phyloP scores from a whole-genome alignment of 2,113 vertebrate genomes.

The Tragelaphus scriptus region DNA sequence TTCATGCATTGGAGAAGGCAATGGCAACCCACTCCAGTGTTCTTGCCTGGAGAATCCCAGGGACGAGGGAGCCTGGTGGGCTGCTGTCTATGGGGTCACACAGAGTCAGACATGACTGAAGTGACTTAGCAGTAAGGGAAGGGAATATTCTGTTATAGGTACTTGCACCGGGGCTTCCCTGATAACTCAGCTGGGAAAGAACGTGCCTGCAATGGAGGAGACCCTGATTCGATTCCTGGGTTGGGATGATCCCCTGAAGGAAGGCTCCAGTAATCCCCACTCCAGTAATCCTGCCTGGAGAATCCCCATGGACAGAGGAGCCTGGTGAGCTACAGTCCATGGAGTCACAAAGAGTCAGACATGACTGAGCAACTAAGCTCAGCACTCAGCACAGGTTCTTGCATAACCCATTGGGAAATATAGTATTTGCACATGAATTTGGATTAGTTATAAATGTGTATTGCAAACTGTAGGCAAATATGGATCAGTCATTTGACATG shows the following conservation, averaged over 20 bases:
- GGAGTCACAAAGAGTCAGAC: background rate
- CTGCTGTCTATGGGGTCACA: too few species aligned
- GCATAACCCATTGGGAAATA: background rate
- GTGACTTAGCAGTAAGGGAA: background rate
- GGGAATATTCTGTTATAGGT: background rate
- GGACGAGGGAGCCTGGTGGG: too few species aligned
- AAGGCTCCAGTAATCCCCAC: background rate
- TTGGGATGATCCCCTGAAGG: background rate
- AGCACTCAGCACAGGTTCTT: background rate
- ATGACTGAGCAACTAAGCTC: background rate
- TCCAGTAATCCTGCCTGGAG: background rate
- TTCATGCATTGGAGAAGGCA: too few species aligned
- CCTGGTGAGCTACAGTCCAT: background rate
- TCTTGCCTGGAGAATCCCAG: too few species aligned
- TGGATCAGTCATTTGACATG: background rate
- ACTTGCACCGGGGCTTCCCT: background rate
- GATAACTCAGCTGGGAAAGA: background rate
- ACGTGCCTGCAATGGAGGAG: background rate
- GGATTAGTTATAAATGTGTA: background rate
- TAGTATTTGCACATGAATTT: background rate
- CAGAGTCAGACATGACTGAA: too few species aligned
- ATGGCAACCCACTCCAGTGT: too few species aligned
- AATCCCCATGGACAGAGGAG: background rate
- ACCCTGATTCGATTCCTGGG: background rate
- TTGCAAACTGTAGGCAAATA: background rate